Evolutionary conservation across 2,797 vertebrate species (phyloP).

Genomic region (Pseudochirops corinnae): DNA sequence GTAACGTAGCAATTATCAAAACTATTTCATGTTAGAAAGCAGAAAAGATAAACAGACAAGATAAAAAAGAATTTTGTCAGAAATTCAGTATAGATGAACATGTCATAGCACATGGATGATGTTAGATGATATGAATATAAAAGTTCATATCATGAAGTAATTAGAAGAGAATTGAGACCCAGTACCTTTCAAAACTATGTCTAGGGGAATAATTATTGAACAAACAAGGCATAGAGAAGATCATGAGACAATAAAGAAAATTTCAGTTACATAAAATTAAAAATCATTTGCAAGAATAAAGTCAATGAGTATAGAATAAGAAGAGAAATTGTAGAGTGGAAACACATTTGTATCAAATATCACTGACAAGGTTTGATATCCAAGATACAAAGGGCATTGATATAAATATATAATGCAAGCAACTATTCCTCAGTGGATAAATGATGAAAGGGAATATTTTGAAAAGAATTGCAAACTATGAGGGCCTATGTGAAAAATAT

Average conservation of each 20-base stretch:
- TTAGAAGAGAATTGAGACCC: neutral
- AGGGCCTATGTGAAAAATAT: neutral
- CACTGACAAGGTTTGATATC: neutral
- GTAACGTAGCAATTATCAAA: neutral
- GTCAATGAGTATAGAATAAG: neutral
- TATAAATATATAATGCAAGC: neutral
- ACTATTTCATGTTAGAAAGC: neutral
- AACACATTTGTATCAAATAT: neutral
- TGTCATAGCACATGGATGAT: neutral
- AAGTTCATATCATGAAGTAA: neutral
- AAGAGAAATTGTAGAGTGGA: neutral
- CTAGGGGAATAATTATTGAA: neutral
- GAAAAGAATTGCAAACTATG: neutral
- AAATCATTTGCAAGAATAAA: neutral
- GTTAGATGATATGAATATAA: neutral
- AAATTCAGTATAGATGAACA: neutral
- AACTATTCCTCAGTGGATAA: neutral
- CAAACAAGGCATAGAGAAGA: neutral
- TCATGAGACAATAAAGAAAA: neutral
- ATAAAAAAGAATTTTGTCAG: neutral
- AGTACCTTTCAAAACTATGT: neutral
- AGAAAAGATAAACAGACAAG: neutral
- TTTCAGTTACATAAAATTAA: neutral
- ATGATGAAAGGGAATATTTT: neutral
- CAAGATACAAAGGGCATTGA: neutral